phyloP scores from a whole-genome alignment of 1,140 invertebrate species.

The Oryctes rhinoceros region DNA sequence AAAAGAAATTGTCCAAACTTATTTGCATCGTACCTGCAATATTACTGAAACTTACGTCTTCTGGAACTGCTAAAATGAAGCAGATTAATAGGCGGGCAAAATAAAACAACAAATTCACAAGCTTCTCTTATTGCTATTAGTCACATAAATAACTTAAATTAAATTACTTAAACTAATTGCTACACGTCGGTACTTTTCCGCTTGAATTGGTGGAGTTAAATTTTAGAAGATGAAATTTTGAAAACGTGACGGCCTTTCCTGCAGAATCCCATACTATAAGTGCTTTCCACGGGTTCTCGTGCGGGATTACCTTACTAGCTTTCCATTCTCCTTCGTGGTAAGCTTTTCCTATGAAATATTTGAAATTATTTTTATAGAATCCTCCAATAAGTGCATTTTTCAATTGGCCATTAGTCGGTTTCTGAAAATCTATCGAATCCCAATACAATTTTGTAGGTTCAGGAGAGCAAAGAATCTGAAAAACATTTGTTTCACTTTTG shows the following conservation, averaged over 20 bases:
- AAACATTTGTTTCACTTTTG: too few relatives aligned
- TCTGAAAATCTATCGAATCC: not conserved
- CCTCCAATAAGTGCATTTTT: not conserved
- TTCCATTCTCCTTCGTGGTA: constrained; percentile 9
- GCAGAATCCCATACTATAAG: not conserved
- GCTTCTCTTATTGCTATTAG: too few relatives aligned
- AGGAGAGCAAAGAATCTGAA: not conserved
- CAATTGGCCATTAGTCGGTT: not conserved
- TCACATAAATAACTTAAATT: too few relatives aligned
- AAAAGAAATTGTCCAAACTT: too few relatives aligned
- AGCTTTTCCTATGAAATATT: not conserved
- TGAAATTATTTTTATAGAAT: not conserved
- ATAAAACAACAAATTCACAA: too few relatives aligned
- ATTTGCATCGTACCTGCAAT: too few relatives aligned
- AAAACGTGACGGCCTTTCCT: not conserved
- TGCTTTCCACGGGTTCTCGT: not conserved
- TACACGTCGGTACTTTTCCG: not conserved
- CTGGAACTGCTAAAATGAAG: too few relatives aligned
- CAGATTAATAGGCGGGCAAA: too few relatives aligned
- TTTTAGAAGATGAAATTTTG: not conserved
- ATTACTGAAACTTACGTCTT: too few relatives aligned
- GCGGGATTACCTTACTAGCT: not conserved
- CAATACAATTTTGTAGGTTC: constrained; percentile 4
- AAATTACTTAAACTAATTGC: too few relatives aligned
- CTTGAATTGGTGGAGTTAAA: not conserved